Evolutionary conservation across 2,797 vertebrate genomes (phyloP), one percentile per base, ranked within the genome.

Genomic region (Rhinophrynus dorsalis): DNA sequence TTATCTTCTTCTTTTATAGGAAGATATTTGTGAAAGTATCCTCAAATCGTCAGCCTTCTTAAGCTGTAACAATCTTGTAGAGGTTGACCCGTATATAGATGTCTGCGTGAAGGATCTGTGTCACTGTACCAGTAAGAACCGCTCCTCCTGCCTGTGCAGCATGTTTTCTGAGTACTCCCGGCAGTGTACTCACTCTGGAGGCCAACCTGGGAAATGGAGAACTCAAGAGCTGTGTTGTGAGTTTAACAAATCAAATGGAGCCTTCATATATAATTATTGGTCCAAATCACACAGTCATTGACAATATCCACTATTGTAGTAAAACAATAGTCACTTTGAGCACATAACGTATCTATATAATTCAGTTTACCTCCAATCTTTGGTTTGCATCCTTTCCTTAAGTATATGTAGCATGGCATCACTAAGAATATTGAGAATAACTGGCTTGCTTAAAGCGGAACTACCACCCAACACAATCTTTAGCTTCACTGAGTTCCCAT

Each of bases 131-230:
- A 17, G 21, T 35, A 13, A 54, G 21, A 8, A 29, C 7, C 15
- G 6, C 1, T 33, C 80, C 10, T 79, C 70, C 63, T 93, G 92
- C 74, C 75, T 92, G 37, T 94, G 93, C 77, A 81, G 83, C 77
- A 91, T 89, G 23, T 67, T 94, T 67, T 87, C 91, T 1, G 92
- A 94, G 68, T 93, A 86, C 68, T 92, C 91, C 38, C 84, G 89
- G 20, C 91, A 92, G 75, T 95, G 93, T 23, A 81, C 86, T 11
- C 90, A 88, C 26, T 85, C 85, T 3, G 92, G 90, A 1, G 92
- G 92, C 24, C 77, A 82, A 24, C 93, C 92, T 3, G 52, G 75
- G 2, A 82, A 84, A 54, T 94, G 93, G 93, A 88, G 90, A 66
- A 89, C 78, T 12, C 66, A 80, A 35, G 78, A 82, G 7, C 81